Percentiles rank a stretch among this genome's conserved stretches.
phyloP scores from a whole-genome alignment of 92 coral and sea anemone genomes.

The Bergia sp. region DNA sequence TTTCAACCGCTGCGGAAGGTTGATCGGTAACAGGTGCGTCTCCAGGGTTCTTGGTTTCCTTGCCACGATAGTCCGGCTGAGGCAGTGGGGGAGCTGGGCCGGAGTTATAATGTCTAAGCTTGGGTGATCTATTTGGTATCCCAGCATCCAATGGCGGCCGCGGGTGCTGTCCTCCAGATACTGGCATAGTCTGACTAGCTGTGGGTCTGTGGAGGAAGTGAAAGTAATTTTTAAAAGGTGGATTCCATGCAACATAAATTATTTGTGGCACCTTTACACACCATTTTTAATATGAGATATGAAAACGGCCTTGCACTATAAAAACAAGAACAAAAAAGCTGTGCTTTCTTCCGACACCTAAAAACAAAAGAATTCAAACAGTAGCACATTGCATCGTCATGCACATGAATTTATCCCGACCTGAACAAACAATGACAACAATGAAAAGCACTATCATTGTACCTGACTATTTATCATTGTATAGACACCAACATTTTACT shows the following conservation, averaged over 20 bases:
- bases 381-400: too few relatives aligned
- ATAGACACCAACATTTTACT: too few relatives aligned
- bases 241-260: background rate
- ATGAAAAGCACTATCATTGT: too few relatives aligned
- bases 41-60: conserved; percentile 4
- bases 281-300: too few relatives aligned
- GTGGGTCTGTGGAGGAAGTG: conserved; percentile 5
- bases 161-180: conserved; percentile 45
- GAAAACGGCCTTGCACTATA: too few relatives aligned
- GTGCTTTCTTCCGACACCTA: too few relatives aligned
- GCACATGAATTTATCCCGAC: too few relatives aligned
- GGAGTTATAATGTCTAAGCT: background rate
- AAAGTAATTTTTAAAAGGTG: background rate
- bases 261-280: too few relatives aligned
- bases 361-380: too few relatives aligned
- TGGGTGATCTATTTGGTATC: conserved; percentile 18
- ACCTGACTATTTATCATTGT: too few relatives aligned
- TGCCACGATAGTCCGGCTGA: conserved; percentile 39
- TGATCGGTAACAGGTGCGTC: background rate
- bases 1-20: background rate
- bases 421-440: too few relatives aligned
- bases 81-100: conserved; percentile 37
- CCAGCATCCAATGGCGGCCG: conserved; percentile 34
- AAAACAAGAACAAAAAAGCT: too few relatives aligned
- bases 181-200: conserved; percentile 40